Evolutionary conservation across 1,140 invertebrate species (phyloP).

Genomic region (Nasonia longicornis): DNA sequence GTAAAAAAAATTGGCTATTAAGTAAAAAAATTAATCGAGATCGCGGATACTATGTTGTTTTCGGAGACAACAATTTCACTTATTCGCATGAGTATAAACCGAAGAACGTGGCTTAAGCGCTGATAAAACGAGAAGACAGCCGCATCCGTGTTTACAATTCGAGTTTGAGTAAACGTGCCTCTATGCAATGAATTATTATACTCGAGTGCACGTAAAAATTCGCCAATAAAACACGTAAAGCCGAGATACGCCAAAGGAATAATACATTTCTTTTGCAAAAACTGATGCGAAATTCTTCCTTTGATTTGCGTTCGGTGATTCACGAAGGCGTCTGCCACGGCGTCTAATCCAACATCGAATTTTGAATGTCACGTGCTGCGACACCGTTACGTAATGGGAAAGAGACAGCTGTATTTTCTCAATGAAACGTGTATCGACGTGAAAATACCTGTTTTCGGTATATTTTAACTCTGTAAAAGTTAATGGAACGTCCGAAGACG

Average conservation of each 20-base stretch:
- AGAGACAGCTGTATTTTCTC: neutral
- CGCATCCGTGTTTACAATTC: neutral
- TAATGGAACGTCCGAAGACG: neutral
- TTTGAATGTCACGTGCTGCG: slow-evolving; percentile 7
- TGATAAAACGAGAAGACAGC: neutral
- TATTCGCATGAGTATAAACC: neutral
- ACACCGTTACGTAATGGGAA: neutral
- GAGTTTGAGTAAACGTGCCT: neutral
- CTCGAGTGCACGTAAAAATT: neutral
- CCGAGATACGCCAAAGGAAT: neutral
- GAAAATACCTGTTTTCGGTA: neutral
- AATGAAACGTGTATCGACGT: neutral
- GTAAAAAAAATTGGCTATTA: neutral
- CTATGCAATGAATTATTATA: neutral
- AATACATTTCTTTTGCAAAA: too few species aligned
- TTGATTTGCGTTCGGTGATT: neutral
- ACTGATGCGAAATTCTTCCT: neutral
- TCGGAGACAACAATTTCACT: neutral
- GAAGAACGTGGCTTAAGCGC: neutral
- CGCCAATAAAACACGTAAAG: neutral
- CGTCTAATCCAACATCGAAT: neutral
- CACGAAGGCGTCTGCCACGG: neutral
- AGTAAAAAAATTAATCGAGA: neutral
- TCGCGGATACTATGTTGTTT: too few species aligned
- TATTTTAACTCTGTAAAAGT: neutral